Base-by-base conservation (phyloP, 1,140 invertebrate species). In the Diploscapter pachys region DNA sequence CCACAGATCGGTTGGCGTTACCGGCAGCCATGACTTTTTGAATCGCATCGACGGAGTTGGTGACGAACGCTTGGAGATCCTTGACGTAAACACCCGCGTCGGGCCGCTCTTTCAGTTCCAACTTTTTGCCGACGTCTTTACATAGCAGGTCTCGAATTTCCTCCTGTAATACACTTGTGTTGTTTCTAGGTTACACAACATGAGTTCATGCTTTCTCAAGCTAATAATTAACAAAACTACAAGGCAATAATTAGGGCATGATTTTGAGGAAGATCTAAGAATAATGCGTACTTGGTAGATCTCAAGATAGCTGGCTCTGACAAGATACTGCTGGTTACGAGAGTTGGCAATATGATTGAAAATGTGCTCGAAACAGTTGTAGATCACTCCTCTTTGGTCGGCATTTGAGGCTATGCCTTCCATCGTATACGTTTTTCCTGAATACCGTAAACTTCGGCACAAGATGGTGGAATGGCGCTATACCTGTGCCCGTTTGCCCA, bases 401-500 rank as follows among this genome's bases (percentile, higher is more conserved):
- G 89, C 85, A 89, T 89, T 53, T 6, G 48, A 4, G 2, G 55
- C 31, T 31, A 31, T 31, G 31, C 31, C 31, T 31, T 31, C 31
- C 31, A 31, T 31, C 31, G 31, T 31, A 31, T 31, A 31, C 31
- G 31, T 31, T 31, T 31, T 97, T 2, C 95, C 95, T 1, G 94
- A 9, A 69, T 53, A 8, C 11, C 11, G n/a, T 59, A 59, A 59
- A 59, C 9, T 59, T 59, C 9, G 9, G 57, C 1, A 31, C 9
- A 2, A 59, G 9, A 59, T 59, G 57, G 57, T 31, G 57, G 9
- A 59, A 11, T 59, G 57, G 63, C 48, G 1, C 9, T 13, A 65
- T 97, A 0, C 95, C 95, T 1, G 94, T 96, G n/a, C 94, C 94
- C 0, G 94, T 96, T 87, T 96, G 94, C 0, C 95, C 95, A 86